Evolutionary conservation across 2,797 vertebrate species (phyloP).

Genomic region (Muraenolepis orangiensis): DNA sequence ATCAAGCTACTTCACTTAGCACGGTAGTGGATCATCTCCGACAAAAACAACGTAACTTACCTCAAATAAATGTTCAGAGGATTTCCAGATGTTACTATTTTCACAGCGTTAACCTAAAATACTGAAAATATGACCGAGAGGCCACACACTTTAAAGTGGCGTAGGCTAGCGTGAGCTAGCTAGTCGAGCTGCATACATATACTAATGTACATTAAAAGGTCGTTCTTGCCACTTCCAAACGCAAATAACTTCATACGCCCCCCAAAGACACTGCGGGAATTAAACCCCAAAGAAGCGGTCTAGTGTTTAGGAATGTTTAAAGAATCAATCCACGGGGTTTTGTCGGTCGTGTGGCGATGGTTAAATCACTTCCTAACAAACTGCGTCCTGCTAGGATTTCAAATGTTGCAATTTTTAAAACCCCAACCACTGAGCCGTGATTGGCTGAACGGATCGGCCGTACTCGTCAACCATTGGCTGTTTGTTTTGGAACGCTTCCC

Average conservation of each 20-base stretch:
- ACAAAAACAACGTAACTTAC: constrained; percentile 32
- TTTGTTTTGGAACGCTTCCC: not conserved
- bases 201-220: not conserved
- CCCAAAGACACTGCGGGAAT: not conserved
- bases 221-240: not conserved
- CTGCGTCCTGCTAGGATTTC: not conserved
- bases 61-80: constrained; percentile 24
- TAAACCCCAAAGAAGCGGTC: not conserved
- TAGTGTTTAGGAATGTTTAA: not conserved
- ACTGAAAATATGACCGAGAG: not conserved
- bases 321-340: not conserved
- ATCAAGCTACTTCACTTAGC: not conserved
- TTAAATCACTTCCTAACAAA: not conserved
- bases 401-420: not conserved
- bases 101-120: not conserved
- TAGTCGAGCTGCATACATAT: not conserved
- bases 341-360: not conserved
- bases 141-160: not conserved
- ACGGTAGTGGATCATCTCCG: not conserved
- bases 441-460: not conserved
- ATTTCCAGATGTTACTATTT: not conserved
- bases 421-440: not conserved
- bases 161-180: constrained; percentile 21
- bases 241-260: not conserved
- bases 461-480: not conserved